Conservation (phyloP, 2,888 invertebrate genomes). For the Thalpophila matura region DNA sequence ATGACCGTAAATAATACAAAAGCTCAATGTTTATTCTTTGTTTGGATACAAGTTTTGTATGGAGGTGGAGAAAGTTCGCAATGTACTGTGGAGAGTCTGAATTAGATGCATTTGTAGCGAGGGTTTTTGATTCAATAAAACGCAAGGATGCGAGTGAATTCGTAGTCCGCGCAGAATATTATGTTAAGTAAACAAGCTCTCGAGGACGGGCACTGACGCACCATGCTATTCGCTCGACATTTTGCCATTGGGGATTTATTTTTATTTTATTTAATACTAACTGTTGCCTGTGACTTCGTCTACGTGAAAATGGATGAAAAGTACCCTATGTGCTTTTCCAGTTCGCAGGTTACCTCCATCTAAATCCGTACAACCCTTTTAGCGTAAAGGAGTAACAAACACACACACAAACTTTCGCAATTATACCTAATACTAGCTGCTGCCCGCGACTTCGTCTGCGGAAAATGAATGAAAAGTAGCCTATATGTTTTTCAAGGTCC, state of each 20-base stretch:
- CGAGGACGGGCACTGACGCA: slow-evolving; percentile 60
- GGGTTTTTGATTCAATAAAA: slow-evolving; percentile 77
- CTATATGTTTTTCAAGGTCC: too few relatives aligned
- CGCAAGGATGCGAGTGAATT: slow-evolving; percentile 72
- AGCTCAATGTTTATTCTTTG: slow-evolving; percentile 67
- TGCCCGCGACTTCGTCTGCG: too few relatives aligned
- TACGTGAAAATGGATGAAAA: too few relatives aligned
- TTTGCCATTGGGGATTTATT: slow-evolving; percentile 37
- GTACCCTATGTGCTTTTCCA: too few relatives aligned
- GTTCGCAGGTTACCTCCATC: too few relatives aligned
- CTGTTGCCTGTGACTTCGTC: too few relatives aligned
- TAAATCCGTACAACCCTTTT: too few relatives aligned
- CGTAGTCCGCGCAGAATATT: slow-evolving; percentile 72
- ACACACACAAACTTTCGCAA: too few relatives aligned
- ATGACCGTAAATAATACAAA: slow-evolving; percentile 73
- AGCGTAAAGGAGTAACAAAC: too few relatives aligned
- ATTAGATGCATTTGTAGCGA: slow-evolving; percentile 70
- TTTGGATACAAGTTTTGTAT: slow-evolving; percentile 58
- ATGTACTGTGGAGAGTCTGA: slow-evolving; percentile 53
- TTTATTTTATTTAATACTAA: too few relatives aligned
- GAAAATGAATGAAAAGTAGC: too few relatives aligned
- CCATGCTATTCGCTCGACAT: slow-evolving; percentile 43
- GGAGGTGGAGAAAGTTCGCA: slow-evolving; percentile 47
- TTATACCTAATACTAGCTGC: too few relatives aligned
- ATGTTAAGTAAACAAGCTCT: slow-evolving; percentile 80